These are phyloP conservation scores for Labrus mixtus DNA, from an alignment of 2,113 vertebrate species.

Conservation along the genomic window DNA sequence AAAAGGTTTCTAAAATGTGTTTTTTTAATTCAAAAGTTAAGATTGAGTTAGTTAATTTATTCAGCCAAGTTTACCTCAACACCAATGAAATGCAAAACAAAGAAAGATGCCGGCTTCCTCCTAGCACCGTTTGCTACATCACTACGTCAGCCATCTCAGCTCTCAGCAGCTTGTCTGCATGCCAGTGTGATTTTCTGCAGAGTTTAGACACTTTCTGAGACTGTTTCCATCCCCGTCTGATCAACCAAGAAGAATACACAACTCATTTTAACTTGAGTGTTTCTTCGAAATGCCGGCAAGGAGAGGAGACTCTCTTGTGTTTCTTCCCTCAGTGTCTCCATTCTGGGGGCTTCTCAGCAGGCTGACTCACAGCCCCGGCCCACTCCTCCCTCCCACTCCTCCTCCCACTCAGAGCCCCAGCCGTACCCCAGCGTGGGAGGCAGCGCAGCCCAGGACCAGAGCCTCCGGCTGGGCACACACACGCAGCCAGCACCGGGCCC, in stretches of 20 bases:
- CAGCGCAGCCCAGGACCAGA: constrained; percentile 74
- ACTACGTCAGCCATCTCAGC: background rate
- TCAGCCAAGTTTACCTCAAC: too few relatives aligned
- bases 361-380: constrained; percentile 72
- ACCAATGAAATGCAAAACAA: background rate
- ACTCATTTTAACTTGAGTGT: constrained; percentile 34
- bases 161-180: background rate
- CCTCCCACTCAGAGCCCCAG: constrained; percentile 76
- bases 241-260: background rate
- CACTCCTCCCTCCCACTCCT: constrained; percentile 67
- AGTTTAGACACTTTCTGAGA: background rate
- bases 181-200: background rate
- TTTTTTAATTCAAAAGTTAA: too few relatives aligned
- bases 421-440: constrained; percentile 77
- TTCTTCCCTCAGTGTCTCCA: constrained; percentile 57
- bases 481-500: constrained; percentile 58
- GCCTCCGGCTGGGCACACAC: constrained; percentile 74
- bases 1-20: too few relatives aligned
- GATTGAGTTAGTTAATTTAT: too few relatives aligned
- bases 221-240: background rate
- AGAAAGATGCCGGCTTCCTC: background rate
- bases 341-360: constrained; percentile 66
- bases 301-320: constrained; percentile 9
- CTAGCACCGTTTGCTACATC: background rate
- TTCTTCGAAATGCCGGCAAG: constrained; percentile 46